Evolutionary conservation across 2,113 vertebrate species (phyloP), one percentile per base, ranked within the genome.

Genomic region (Mormyrus lacerda): DNA sequence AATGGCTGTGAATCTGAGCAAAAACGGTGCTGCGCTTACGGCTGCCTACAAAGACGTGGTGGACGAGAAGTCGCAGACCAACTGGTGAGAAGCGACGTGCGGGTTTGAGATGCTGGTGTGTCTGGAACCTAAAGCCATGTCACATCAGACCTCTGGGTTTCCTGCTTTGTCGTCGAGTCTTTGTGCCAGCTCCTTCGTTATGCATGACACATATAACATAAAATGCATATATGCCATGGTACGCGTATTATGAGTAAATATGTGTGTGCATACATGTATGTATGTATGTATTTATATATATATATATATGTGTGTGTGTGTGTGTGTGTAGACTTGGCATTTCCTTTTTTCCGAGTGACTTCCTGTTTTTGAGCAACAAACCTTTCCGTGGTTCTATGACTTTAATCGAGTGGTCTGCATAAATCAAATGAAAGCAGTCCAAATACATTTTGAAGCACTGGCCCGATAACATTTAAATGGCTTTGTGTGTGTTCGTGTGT

Each of bases 1-100:
- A 24, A 97, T 98, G 97, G 93, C 97, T 19, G 95, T 95, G 53
- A 97, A 97, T 91, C 92, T 98, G 92, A 97, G 96, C 92, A 97
- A 97, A 92, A 97, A 98, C 3, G 97, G 97, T 7, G 85, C 92
- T 0, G 95, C 93, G 0, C 95, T 98, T 88, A 95, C 94, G 91
- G 95, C 95, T 1, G 96, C 97, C 31, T 98, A 98, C 48, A 92
- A 93, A 55, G 95, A 95, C 1, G 97, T 98, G 87, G 95, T 97
- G 94, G 94, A 95, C 69, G 93, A 92, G 48, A 96, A 93, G 89
- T 95, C 93, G 2, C 91, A 91, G 31, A 97, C 96, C 2, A 94
- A 98, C 96, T 98, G 97, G 97, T 97, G 55, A 21, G 21, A 50
- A 27, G 27, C 2, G n/a, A 51, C 15, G 76, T 3, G 24, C 55